Evolutionary conservation across 2,888 invertebrate species (phyloP).

Genomic region (Drosophila borealis): DNA sequence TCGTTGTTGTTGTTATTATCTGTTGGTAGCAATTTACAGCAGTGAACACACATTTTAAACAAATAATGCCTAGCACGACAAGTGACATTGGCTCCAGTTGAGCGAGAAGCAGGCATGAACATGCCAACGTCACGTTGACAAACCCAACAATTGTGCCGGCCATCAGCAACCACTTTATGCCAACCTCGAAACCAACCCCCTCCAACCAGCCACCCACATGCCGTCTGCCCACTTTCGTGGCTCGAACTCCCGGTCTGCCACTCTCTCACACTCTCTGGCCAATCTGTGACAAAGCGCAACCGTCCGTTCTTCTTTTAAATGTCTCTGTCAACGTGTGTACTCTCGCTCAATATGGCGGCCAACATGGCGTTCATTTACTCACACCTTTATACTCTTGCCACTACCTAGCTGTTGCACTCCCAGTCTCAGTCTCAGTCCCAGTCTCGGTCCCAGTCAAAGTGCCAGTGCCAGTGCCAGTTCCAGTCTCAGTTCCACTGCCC

Average conservation of each 20-base stretch:
- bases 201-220: not conserved
- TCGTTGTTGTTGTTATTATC: conserved; percentile 57
- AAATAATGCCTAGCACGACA: conserved; percentile 77
- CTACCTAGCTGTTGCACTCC: conserved; percentile 29
- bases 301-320: conserved; percentile 68
- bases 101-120: conserved; percentile 47
- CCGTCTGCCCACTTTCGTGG: not conserved
- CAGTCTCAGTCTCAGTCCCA: conserved; percentile 15
- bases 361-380: conserved; percentile 79
- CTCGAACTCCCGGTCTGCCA: not conserved
- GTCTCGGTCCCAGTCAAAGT: not conserved
- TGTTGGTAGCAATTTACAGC: conserved; percentile 76
- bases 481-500: conserved; percentile 6
- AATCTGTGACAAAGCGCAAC: conserved; percentile 70
- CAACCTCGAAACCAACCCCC: conserved; percentile 2
- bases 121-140: conserved; percentile 16
- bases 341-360: conserved; percentile 79
- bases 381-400: conserved; percentile 47
- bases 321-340: conserved; percentile 67
- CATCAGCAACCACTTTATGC: conserved; percentile 9
- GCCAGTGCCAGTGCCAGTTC: conserved; percentile 6
- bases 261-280: conserved; percentile 17
- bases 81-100: conserved; percentile 67
- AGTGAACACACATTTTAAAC: conserved; percentile 71
- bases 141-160: not conserved